phyloP scores from a whole-genome alignment of 1,140 invertebrate species.

The Psilanteris sp. region DNA sequence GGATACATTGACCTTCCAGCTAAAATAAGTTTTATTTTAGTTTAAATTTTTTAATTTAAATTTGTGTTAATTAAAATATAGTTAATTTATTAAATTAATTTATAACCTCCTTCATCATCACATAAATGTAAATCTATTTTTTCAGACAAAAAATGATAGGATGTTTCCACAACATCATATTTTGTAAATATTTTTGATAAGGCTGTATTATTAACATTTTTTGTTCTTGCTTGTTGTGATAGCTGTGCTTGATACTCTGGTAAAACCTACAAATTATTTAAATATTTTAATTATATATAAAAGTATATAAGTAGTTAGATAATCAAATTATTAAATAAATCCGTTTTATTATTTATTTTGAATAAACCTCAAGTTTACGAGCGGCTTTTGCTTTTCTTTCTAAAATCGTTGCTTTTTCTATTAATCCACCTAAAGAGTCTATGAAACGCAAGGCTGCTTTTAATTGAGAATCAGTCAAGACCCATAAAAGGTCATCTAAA shows the following conservation, averaged over 20 bases:
- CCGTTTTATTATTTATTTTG: too few species aligned
- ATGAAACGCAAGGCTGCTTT: constrained; percentile 96
- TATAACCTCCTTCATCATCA: constrained; percentile 92
- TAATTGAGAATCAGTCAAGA: constrained; percentile 96
- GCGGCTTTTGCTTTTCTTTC: constrained; percentile 93
- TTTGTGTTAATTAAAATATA: background rate
- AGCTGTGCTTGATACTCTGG: constrained; percentile 90
- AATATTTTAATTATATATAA: too few species aligned
- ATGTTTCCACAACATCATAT: constrained; percentile 98
- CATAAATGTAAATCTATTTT: constrained; percentile 98
- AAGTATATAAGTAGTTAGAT: too few species aligned
- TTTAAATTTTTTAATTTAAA: too few species aligned
- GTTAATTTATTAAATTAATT: background rate
- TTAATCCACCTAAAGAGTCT: constrained; percentile 92
- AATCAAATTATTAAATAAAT: constrained; percentile 6
- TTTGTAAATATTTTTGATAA: constrained; percentile 88
- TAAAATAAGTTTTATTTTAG: too few species aligned
- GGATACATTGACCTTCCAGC: constrained; percentile 91
- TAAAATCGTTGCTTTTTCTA: constrained; percentile 90
- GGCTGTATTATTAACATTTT: constrained; percentile 74
- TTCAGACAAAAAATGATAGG: constrained; percentile 96
- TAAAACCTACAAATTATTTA: constrained; percentile 84
- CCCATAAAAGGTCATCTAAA: constrained; percentile 98
- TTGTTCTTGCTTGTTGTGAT: constrained; percentile 83
- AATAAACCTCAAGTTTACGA: constrained; percentile 89